Conservation (phyloP, 2,888 invertebrate genomes). For the Sipha maydis region DNA sequence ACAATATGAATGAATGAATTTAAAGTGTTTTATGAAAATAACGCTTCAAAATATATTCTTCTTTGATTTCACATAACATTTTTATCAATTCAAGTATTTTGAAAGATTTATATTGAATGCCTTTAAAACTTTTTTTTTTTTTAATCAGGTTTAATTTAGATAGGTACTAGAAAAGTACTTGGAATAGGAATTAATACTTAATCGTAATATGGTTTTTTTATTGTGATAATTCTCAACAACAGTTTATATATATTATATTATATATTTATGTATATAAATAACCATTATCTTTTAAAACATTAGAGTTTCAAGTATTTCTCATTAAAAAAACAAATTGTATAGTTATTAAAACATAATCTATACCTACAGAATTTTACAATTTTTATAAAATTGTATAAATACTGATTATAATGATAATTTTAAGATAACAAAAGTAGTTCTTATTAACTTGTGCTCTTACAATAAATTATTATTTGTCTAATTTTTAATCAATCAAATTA, state of each 20-base stretch:
- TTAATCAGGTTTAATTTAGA: background rate
- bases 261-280: background rate
- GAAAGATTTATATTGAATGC: background rate
- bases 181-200: conserved; percentile 4
- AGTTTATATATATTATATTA: too few species aligned
- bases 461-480: background rate
- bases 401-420: background rate
- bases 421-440: background rate
- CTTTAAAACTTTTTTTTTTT: background rate
- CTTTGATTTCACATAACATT: background rate
- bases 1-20: conserved; percentile 9
- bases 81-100: conserved; percentile 39
- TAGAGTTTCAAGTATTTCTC: conserved; percentile 9
- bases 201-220: conserved; percentile 1
- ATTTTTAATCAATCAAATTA: too few species aligned
- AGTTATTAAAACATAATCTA: background rate
- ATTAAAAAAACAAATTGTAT: background rate
- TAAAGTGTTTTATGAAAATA: background rate
- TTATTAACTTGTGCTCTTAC: background rate
- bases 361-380: background rate
- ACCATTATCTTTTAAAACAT: conserved; percentile 36
- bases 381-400: background rate
- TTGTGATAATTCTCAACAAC: conserved; percentile 2
- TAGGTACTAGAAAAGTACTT: conserved; percentile 4
- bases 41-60: background rate